Percentiles rank a stretch among this genome's conserved stretches.
These are phyloP conservation scores for Ormyrus rosae DNA, from an alignment of 2,888 invertebrate species.

Conservation along the genomic window DNA sequence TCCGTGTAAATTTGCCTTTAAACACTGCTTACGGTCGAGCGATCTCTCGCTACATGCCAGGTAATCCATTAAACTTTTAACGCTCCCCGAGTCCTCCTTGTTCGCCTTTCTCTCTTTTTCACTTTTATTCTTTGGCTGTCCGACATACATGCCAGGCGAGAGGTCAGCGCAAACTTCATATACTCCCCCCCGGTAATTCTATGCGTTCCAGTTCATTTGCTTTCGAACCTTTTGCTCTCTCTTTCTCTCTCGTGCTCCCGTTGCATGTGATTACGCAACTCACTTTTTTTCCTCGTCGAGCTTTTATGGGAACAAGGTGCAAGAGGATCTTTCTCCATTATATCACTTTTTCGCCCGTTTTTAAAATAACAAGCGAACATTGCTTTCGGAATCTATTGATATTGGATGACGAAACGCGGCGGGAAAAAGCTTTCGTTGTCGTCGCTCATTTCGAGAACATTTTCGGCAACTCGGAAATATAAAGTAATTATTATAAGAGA, in stretches of 20 bases:
- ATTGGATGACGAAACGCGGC: too few species aligned
- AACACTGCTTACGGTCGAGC: slow-evolving; percentile 31
- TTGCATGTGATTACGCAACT: too few species aligned
- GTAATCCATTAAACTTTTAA: slow-evolving; percentile 54
- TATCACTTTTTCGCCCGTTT: not conserved
- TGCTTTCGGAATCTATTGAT: too few species aligned
- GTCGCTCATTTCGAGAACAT: too few species aligned
- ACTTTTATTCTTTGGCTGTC: slow-evolving; percentile 20
- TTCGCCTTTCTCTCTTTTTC: not conserved
- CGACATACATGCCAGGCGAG: not conserved
- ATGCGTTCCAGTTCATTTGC: slow-evolving; percentile 13
- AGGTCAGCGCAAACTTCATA: slow-evolving; percentile 32
- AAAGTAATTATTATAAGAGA: too few species aligned
- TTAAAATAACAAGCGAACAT: too few species aligned
- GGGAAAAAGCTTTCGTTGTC: too few species aligned
- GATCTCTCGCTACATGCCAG: slow-evolving; percentile 23
- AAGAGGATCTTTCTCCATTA: not conserved
- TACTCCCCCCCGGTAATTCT: slow-evolving; percentile 3
- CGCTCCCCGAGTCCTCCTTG: slow-evolving; percentile 3
- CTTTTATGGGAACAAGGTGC: not conserved
- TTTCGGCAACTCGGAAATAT: too few species aligned
- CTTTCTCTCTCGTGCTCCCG: slow-evolving; percentile 11
- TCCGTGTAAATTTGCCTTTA: slow-evolving; percentile 53
- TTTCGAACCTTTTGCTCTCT: not conserved
- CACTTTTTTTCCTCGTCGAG: too few species aligned